Conservation (phyloP, 2,113 vertebrate species). For the Syrrhaptes paradoxus region DNA sequence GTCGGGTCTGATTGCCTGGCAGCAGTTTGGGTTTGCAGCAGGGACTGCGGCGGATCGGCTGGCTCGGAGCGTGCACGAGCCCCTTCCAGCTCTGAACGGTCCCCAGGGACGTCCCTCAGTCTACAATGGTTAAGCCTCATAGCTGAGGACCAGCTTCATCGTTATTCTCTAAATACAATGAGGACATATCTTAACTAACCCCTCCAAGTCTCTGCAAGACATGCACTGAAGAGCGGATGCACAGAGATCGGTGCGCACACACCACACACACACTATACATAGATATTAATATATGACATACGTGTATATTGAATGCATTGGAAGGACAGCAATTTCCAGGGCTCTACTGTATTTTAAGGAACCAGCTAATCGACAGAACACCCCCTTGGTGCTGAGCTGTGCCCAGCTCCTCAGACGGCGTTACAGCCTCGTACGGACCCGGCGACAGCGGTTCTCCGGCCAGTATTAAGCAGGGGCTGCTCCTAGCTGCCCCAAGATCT, state of each 20-base stretch:
- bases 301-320: rapidly evolving
- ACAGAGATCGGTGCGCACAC: rapidly evolving
- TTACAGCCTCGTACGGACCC: rapidly evolving
- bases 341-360: not conserved
- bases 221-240: not conserved
- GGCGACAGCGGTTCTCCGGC: not conserved
- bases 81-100: not conserved
- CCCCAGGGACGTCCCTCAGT: not conserved
- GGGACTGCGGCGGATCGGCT: not conserved
- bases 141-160: not conserved
- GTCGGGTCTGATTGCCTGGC: not conserved
- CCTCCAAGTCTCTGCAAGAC: not conserved
- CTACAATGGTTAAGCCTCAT: no score
- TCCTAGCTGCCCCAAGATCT: not conserved
- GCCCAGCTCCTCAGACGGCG: not conserved
- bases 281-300: rapidly evolving
- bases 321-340: not conserved
- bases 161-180: not conserved
- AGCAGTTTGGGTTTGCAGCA: not conserved
- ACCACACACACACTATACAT: no score
- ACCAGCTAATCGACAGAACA: rapidly evolving
- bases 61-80: not conserved
- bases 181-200: not conserved
- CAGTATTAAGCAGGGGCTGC: rapidly evolving
- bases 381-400: not conserved